Base-by-base conservation (phyloP, 2,113 vertebrate genomes). In the Probosciger aterrimus region DNA sequence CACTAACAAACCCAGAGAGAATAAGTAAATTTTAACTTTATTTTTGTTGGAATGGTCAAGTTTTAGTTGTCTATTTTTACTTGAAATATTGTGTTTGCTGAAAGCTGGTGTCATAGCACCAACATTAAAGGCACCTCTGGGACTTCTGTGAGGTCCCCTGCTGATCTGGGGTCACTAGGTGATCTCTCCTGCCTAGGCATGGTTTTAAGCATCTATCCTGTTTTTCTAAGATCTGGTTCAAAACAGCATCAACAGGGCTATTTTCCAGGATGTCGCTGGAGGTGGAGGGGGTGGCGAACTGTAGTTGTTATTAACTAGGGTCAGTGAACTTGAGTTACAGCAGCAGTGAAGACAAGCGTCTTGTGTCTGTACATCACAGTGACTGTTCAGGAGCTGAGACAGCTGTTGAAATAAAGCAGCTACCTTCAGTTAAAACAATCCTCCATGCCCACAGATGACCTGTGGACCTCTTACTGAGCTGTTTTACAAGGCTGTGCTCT, bases 221-320 rank as follows among this genome's bases (percentile, higher is more conserved):
- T 44, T 83, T 71, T 43, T 27, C 22, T 23, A 20, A 44, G 9
- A 41, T 75, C 8, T 70, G 25, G 27, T 79, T 92, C 18, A n/a
- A 53, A 60, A 43, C 55, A 16, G 1, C 5, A 19, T 74, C 25
- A 74, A 19, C 25, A 41, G 15, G 10, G 19, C 28, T 86, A 2
- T 70, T 70, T 80, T 67, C n/a, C 19, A 31, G 24, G 37, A 39
- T 75, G 44, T 69, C 12, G 28, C 6, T 69, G 28, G 13, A 47
- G 52, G 6, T 55, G 10, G 8, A 16, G 4, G 10, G 1, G 0
- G 4, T 0, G 4, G 3, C 2, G 0, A 1, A 10, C 33, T 35
- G 33, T 35, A 4, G 28, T 3, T 37, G 6, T 43, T 86, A 18
- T 22, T 80, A 46, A 3, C 11, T 79, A 44, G 9, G 6, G 3